Conservation (phyloP, 2,797 vertebrate genomes). For the Knipowitschia caucasica region DNA sequence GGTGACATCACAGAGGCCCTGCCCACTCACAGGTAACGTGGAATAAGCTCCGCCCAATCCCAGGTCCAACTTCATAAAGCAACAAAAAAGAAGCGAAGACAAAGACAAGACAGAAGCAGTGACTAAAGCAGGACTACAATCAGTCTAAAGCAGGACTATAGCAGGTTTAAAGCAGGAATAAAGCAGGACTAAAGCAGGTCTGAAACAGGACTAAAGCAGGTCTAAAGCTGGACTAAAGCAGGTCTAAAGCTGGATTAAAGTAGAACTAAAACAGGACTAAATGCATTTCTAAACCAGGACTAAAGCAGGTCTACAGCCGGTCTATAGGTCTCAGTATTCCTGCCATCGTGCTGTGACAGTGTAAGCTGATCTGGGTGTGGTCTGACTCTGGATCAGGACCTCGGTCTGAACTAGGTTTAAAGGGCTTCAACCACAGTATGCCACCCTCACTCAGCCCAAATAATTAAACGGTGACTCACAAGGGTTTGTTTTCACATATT, state of each 20-base stretch:
- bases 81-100: too few relatives aligned
- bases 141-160: neutral
- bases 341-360: neutral
- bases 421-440: too few relatives aligned
- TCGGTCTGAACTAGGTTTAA: neutral
- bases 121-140: neutral
- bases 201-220: neutral
- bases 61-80: neutral
- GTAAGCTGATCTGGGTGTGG: constrained; percentile 2
- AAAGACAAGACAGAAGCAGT: neutral
- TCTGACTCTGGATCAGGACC: neutral
- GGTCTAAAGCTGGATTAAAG: neutral
- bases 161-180: neutral
- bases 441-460: too few relatives aligned
- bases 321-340: neutral
- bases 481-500: too few relatives aligned
- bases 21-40: neutral
- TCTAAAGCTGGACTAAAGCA: neutral
- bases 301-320: neutral
- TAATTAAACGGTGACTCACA: too few relatives aligned
- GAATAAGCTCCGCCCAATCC: neutral
- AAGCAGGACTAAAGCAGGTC: neutral
- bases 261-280: neutral
- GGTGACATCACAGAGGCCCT: neutral
- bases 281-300: too few relatives aligned